Evolutionary conservation across 2,113 vertebrate species (phyloP).

Genomic region (Henicopernis longicauda): DNA sequence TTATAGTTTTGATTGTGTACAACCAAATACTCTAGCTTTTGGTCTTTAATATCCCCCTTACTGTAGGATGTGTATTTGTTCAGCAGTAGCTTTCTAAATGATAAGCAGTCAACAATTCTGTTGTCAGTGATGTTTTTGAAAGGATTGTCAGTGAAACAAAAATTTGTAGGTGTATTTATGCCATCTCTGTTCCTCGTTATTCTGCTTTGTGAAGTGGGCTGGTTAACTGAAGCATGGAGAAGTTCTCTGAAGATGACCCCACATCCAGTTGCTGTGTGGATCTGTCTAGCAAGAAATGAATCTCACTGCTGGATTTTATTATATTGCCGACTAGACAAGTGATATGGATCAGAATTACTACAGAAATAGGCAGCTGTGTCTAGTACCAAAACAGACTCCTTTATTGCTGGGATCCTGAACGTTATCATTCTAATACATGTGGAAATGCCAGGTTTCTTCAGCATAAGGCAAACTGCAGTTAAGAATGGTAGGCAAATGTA

Average conservation of each 20-base stretch:
- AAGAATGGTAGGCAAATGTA: background rate
- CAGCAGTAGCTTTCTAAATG: background rate
- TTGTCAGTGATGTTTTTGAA: background rate
- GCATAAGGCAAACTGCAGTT: background rate
- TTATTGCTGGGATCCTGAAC: background rate
- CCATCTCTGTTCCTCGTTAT: background rate
- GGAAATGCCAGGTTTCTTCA: background rate
- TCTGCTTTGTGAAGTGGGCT: background rate
- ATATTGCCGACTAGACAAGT: background rate
- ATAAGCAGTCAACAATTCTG: background rate
- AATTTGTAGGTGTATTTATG: background rate
- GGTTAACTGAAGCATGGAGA: background rate
- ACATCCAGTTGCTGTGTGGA: background rate
- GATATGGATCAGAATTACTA: background rate
- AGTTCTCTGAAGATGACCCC: background rate
- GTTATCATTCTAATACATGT: background rate
- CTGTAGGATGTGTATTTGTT: background rate
- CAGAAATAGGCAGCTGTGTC: background rate
- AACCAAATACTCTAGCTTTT: background rate
- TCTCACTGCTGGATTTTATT: conserved; percentile 1
- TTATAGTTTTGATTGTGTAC: background rate
- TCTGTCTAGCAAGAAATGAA: background rate
- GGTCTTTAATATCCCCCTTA: background rate
- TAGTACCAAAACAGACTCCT: background rate
- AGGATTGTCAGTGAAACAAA: background rate